These are phyloP conservation scores for Varanus komodoensis DNA, from an alignment of 2,113 vertebrate genomes.

Conservation along the genomic window DNA sequence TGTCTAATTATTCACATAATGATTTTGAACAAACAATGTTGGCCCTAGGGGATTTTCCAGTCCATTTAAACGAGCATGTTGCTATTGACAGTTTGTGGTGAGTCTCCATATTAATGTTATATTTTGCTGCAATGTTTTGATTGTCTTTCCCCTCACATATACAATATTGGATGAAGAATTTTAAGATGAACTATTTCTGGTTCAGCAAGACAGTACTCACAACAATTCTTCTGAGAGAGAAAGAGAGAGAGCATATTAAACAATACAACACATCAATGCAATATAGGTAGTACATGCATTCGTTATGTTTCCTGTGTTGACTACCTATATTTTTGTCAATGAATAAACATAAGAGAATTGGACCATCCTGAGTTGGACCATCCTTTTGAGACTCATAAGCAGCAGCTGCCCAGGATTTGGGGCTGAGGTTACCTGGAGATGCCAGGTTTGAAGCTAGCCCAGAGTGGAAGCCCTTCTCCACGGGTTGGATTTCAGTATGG, in stretches of 20 bases:
- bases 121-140: too few relatives aligned
- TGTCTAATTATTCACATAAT: slow-evolving; percentile 33
- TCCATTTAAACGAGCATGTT: not conserved
- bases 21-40: slow-evolving; percentile 13
- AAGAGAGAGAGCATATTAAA: too few relatives aligned
- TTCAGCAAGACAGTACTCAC: not conserved
- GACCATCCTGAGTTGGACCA: too few relatives aligned
- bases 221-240: not conserved
- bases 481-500: too few relatives aligned
- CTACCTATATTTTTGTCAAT: not conserved
- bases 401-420: too few relatives aligned
- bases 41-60: not conserved
- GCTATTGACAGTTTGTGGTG: not conserved
- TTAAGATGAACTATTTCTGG: not conserved
- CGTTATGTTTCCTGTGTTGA: not conserved
- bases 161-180: not conserved
- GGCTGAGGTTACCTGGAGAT: too few relatives aligned
- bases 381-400: too few relatives aligned
- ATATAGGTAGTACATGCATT: not conserved
- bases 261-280: not conserved
- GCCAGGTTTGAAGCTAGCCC: too few relatives aligned
- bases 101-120: not conserved
- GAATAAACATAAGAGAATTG: not conserved
- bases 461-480: not conserved
- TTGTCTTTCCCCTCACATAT: too few relatives aligned